phyloP scores from a whole-genome alignment of 2,797 vertebrate genomes.

The Caiman crocodilus region DNA sequence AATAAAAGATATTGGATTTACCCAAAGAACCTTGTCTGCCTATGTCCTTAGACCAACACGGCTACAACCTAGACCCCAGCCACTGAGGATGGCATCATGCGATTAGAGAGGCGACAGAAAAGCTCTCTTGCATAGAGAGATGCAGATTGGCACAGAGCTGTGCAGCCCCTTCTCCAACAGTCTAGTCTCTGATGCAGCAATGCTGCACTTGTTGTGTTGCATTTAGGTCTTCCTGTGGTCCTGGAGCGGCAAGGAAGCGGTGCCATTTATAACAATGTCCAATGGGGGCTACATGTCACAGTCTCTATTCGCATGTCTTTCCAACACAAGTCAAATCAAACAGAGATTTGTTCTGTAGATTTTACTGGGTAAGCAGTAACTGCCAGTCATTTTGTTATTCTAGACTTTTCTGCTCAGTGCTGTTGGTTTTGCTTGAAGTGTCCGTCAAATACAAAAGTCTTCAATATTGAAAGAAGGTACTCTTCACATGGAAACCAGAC shows the following conservation, averaged over 20 bases:
- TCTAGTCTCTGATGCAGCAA: neutral
- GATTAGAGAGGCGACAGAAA: rapidly evolving
- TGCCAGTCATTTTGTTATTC: neutral
- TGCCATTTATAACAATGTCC: neutral
- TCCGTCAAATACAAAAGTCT: neutral
- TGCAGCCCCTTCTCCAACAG: neutral
- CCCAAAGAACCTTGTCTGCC: too few species aligned
- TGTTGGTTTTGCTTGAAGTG: neutral
- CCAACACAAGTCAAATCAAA: neutral
- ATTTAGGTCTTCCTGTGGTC: neutral
- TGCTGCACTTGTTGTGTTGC: neutral
- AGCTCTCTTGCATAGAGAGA: neutral
- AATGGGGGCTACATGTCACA: neutral
- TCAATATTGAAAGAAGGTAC: neutral
- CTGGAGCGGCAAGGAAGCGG: neutral
- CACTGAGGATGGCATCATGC: neutral
- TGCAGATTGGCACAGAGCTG: neutral
- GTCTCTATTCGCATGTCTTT: neutral
- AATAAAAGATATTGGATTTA: too few species aligned
- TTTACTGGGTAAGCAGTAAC: neutral
- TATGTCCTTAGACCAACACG: too few species aligned
- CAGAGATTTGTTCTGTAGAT: neutral
- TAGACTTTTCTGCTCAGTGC: neutral
- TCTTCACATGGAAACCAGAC: neutral
- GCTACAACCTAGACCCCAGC: too few species aligned